Percentiles rank a stretch among this genome's conserved stretches.
Conservation (phyloP, 2,888 invertebrate species). For the Furcula furcula region DNA sequence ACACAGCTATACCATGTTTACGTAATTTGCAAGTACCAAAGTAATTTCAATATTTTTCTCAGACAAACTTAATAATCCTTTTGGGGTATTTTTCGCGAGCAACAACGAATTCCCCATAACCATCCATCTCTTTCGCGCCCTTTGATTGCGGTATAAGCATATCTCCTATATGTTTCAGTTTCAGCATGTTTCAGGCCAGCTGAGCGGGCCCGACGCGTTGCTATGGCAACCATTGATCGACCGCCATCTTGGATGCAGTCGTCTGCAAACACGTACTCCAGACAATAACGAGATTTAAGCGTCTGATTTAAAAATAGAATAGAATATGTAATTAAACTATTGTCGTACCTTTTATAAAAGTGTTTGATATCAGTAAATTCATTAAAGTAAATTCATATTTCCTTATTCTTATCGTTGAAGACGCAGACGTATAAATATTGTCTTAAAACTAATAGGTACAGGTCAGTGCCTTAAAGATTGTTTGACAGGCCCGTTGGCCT, state of each 20-base stretch:
- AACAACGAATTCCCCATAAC: constrained; percentile 16
- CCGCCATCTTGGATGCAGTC: constrained; percentile 73
- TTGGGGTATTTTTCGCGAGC: constrained; percentile 26
- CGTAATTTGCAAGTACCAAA: too few species aligned
- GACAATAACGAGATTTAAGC: constrained; percentile 32
- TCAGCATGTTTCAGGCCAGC: constrained; percentile 60
- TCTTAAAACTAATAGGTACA: too few species aligned
- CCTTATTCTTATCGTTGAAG: too few species aligned
- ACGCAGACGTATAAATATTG: too few species aligned
- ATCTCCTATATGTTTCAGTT: constrained; percentile 49
- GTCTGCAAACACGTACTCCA: constrained; percentile 57
- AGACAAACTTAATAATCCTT: constrained; percentile 25
- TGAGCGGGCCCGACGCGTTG: constrained; percentile 66
- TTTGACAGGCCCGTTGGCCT: too few species aligned
- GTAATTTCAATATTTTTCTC: constrained; percentile 1
- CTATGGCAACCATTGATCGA: constrained; percentile 75
- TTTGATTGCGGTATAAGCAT: constrained; percentile 21
- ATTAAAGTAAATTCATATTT: too few species aligned
- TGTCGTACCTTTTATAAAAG: too few species aligned
- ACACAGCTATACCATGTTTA: too few species aligned
- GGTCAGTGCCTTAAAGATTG: too few species aligned
- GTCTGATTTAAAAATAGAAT: constrained; percentile 18
- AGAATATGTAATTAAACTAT: too few species aligned
- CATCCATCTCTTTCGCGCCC: constrained; percentile 32
- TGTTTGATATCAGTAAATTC: too few species aligned